Evolutionary conservation across 2,888 invertebrate genomes (phyloP), one percentile per base, ranked within the genome.

Genomic region (Drosophila anceps): DNA sequence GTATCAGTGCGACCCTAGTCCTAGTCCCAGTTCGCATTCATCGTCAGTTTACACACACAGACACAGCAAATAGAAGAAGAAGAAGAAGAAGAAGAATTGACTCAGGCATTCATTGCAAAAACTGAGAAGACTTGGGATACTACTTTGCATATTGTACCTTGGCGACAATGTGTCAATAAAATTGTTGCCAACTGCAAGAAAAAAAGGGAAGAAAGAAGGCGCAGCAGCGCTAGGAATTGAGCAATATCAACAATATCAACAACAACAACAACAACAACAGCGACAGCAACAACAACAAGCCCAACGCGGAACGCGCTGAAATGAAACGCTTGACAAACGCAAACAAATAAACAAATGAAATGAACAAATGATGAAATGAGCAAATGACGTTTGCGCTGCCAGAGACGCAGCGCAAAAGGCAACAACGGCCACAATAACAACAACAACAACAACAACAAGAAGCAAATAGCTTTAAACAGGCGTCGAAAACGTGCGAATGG

Each of bases 401-500:
- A 57, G 43, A 54, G 31, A 43, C 46, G 65, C 53, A 57, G 50
- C 29, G 27, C 63, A 65, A 58, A 69, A 61, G 29, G 44, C 35
- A 65, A 62, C 61, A 55, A 46, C 60, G 62, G 53, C 50, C 53
- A 62, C 60, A 73, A 53, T 37, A 33, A 27, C 58, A 60, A 73
- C 58, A 65, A 57, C 50, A 57, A 61, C 60, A 73, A 53, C 43
- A 33, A 29, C 58, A 60, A 74, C 58, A 61, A 63, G 9, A 53
- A 33, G 54, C 79, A 66, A 63, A 63, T 46, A 63, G 29, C 59
- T 44, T 66, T 48, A 51, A 69, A 67, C 78, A 74, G 74, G 65
- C 70, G 73, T 69, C 61, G 73, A 80, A 81, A 89, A 84, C 84
- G 84, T 84, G 90, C 90, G 88, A 83, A 88, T 85, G 84, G 86